Percentiles rank a stretch among this genome's conserved stretches.
These are phyloP conservation scores for Lipophrys pholis DNA, from an alignment of 2,113 vertebrate genomes.

Conservation along the genomic window DNA sequence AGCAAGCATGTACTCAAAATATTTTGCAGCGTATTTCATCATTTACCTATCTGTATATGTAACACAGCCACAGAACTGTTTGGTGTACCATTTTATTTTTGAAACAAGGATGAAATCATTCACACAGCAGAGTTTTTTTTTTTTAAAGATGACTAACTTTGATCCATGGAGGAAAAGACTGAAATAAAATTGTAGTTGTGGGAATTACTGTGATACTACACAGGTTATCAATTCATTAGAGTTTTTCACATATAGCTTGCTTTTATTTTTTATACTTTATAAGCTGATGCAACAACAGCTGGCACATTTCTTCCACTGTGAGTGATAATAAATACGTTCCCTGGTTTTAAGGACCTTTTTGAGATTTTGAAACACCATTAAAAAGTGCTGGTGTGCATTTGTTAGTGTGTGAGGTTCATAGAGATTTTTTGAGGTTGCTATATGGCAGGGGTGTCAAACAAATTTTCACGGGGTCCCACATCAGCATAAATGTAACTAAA, in stretches of 20 bases:
- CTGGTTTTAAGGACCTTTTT: not conserved
- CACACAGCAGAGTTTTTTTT: conserved; percentile 27
- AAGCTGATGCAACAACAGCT: conserved; percentile 54
- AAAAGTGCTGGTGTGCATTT: not conserved
- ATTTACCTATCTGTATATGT: conserved; percentile 63
- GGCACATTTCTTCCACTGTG: conserved; percentile 27
- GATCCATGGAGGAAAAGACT: conserved; percentile 41
- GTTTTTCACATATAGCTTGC: not conserved
- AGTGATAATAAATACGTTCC: conserved; percentile 19
- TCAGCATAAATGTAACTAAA: too few relatives aligned
- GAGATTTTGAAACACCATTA: not conserved
- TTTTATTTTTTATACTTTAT: conserved; percentile 27
- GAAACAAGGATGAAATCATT: conserved; percentile 58
- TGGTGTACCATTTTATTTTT: conserved; percentile 40
- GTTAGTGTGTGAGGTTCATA: not conserved
- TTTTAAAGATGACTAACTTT: conserved; percentile 18
- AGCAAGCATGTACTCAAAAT: conserved; percentile 38
- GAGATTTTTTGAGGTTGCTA: not conserved
- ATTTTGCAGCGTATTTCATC: conserved; percentile 75
- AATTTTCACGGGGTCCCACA: too few relatives aligned
- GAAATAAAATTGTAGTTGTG: conserved; percentile 41
- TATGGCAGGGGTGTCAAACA: too few relatives aligned
- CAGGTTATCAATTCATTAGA: conserved; percentile 40
- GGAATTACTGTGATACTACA: conserved; percentile 31
- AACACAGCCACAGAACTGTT: conserved; percentile 52